Evolutionary conservation across 2,888 invertebrate species (phyloP).

Genomic region (Cosmopolites sordidus): DNA sequence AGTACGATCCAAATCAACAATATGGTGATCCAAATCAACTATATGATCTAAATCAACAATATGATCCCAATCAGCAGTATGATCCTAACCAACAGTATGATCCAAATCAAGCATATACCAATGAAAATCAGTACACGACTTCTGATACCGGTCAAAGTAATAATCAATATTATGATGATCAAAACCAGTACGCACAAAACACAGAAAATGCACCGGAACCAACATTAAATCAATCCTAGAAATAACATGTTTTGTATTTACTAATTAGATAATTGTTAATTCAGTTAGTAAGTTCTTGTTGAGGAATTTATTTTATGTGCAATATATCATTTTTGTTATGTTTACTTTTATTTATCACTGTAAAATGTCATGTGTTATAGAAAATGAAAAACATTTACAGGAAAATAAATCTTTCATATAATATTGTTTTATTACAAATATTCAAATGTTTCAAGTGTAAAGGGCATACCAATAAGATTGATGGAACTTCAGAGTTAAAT

Average conservation of each 20-base stretch:
- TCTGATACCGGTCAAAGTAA: not conserved
- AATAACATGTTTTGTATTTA: not conserved
- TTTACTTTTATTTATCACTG: too few relatives aligned
- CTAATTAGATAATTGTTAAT: not conserved
- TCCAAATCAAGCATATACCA: constrained; percentile 25
- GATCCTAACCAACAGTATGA: constrained; percentile 42
- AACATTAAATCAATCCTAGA: not conserved
- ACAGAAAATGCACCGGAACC: not conserved
- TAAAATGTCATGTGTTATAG: too few relatives aligned
- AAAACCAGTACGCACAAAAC: constrained; percentile 3
- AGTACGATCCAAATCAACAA: constrained; percentile 32
- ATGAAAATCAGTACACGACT: constrained; percentile 3
- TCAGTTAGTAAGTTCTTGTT: not conserved
- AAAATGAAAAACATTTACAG: too few relatives aligned
- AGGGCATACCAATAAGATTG: too few relatives aligned
- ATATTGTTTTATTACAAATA: too few relatives aligned
- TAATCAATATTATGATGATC: constrained; percentile 16
- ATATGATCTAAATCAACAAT: constrained; percentile 10
- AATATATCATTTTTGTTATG: not conserved
- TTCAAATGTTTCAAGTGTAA: too few relatives aligned
- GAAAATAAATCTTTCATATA: too few relatives aligned
- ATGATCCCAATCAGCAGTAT: constrained; percentile 22
- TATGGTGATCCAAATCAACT: constrained; percentile 21
- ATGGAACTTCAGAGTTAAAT: too few relatives aligned
- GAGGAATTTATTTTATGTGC: not conserved